Conservation (phyloP, 2,888 invertebrate species). For the Anodontia alba region DNA sequence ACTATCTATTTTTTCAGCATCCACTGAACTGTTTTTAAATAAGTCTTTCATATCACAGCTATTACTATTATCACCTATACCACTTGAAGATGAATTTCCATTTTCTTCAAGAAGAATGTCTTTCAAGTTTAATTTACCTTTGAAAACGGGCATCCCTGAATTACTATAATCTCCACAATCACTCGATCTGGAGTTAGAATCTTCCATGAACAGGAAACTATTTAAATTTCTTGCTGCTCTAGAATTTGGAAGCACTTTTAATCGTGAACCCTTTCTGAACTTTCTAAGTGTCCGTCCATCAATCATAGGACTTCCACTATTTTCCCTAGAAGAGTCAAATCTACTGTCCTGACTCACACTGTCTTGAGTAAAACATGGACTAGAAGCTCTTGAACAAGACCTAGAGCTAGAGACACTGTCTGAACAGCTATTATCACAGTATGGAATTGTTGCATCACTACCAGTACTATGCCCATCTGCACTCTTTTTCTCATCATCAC, state of each 20-base stretch:
- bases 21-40: constrained; percentile 9
- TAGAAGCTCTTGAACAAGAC: constrained; percentile 44
- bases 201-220: constrained; percentile 49
- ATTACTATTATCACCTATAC: constrained; percentile 46
- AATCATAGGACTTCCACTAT: constrained; percentile 49
- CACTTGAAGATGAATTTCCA: constrained; percentile 13
- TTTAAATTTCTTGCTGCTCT: constrained; percentile 51
- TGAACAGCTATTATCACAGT: constrained; percentile 60
- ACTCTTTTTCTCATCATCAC: constrained; percentile 24
- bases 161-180: constrained; percentile 52
- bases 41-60: constrained; percentile 54
- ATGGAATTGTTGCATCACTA: constrained; percentile 61
- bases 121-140: constrained; percentile 12
- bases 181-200: constrained; percentile 57
- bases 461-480: constrained; percentile 47
- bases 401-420: constrained; percentile 53
- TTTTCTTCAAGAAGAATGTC: neutral
- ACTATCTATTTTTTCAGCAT: neutral
- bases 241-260: constrained; percentile 49
- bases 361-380: constrained; percentile 44
- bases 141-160: constrained; percentile 8
- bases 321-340: constrained; percentile 53
- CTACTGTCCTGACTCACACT: constrained; percentile 45
- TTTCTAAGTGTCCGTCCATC: constrained; percentile 51
- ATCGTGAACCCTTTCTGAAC: constrained; percentile 41